Conservation (phyloP, 2,113 vertebrate species). For the Rhineura floridana region DNA sequence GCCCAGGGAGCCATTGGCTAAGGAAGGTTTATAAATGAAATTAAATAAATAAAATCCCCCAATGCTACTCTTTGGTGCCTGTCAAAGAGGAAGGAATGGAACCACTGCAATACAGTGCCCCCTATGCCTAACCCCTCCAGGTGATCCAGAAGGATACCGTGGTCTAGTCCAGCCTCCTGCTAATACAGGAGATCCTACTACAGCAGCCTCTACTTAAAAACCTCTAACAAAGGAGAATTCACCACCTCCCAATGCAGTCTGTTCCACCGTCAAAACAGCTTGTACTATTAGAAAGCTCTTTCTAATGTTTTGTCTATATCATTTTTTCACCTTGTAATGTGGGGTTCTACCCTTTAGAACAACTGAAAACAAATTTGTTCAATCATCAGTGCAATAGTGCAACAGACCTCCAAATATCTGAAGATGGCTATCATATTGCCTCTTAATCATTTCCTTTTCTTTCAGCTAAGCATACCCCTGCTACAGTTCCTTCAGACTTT, state of each 20-base stretch:
- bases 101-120: too few species aligned
- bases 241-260: neutral
- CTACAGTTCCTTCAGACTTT: neutral
- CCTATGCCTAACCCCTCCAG: too few species aligned
- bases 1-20: too few species aligned
- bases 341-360: too few species aligned
- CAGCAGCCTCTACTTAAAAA: neutral
- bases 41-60: too few species aligned
- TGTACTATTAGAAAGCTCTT: neutral
- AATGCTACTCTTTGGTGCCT: too few species aligned
- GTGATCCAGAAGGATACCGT: too few species aligned
- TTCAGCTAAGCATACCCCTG: neutral
- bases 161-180: neutral
- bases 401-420: neutral
- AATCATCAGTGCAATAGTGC: too few species aligned
- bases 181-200: neutral
- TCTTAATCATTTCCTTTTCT: neutral
- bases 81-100: too few species aligned
- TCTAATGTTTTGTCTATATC: neutral
- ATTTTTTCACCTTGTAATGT: too few species aligned
- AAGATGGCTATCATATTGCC: neutral
- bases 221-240: neutral
- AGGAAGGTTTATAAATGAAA: too few species aligned
- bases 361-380: too few species aligned
- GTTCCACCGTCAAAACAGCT: neutral